Evolutionary conservation across 2,113 vertebrate species (phyloP).

Genomic region (Centropus unirufus): DNA sequence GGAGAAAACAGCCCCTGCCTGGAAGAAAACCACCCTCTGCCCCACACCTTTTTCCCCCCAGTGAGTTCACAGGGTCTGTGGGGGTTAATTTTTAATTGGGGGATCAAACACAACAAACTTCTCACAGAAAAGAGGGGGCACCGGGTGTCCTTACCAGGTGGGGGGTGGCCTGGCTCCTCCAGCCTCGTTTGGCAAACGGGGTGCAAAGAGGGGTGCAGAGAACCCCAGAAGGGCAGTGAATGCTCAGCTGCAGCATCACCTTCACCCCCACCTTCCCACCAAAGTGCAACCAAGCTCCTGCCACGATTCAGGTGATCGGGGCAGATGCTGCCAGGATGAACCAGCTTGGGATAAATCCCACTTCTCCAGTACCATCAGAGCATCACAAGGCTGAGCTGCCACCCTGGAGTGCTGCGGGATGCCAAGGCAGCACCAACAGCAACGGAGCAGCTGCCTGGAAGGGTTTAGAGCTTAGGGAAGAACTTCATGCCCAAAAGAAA

Average conservation of each 20-base stretch:
- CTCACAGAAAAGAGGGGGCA: background rate
- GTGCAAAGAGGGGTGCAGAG: background rate
- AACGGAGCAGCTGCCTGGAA: accelerated
- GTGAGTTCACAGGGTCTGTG: background rate
- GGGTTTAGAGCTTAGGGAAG: background rate
- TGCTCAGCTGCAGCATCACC: background rate
- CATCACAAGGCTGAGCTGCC: no score
- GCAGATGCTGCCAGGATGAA: no score
- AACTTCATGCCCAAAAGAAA: background rate
- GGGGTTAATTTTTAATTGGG: background rate
- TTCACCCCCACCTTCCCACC: background rate
- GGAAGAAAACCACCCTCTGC: background rate
- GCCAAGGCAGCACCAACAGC: background rate
- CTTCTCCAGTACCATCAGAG: background rate
- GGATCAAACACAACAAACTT: conserved; percentile 11
- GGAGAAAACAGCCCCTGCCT: background rate
- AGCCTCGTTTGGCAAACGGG: background rate
- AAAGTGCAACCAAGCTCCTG: background rate
- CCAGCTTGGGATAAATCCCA: no score
- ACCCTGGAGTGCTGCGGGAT: background rate
- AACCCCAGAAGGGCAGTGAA: background rate
- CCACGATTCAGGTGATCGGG: no score
- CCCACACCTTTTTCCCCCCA: background rate
- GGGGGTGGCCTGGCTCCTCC: background rate
- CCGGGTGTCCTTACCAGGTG: background rate